Percentiles rank a stretch among this genome's conserved stretches.
These are phyloP conservation scores for Labia minor DNA, from an alignment of 2,888 invertebrate genomes.

Conservation along the genomic window DNA sequence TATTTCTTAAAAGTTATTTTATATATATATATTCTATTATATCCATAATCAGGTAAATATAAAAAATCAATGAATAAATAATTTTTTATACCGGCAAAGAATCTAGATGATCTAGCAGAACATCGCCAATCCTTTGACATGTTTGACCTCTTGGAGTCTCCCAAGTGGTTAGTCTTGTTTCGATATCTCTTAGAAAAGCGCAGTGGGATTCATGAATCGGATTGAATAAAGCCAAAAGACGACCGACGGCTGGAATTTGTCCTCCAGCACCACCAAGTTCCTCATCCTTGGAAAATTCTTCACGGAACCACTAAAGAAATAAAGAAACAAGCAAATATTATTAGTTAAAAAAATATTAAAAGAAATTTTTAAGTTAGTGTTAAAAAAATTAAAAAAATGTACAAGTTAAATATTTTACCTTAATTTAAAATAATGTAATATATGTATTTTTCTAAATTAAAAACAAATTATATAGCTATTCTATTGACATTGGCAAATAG, in stretches of 20 bases:
- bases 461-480: no score
- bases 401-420: no score
- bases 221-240: constrained; percentile 47
- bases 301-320: constrained; percentile 56
- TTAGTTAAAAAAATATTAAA: no score
- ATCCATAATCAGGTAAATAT: no score
- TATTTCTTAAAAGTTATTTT: no score
- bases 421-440: no score
- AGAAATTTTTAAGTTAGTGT: constrained; percentile 17
- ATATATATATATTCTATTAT: no score
- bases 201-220: constrained; percentile 75
- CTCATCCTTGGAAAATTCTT: constrained; percentile 52
- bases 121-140: constrained; percentile 60
- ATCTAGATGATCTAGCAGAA: constrained; percentile 57
- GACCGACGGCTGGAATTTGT: not conserved
- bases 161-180: constrained; percentile 63
- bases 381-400: constrained; percentile 13
- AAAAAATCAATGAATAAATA: no score
- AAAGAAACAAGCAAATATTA: constrained; percentile 16
- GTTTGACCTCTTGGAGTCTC: constrained; percentile 46
- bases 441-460: no score
- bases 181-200: constrained; percentile 64
- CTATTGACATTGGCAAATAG: no score
- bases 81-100: constrained; percentile 46
- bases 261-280: constrained; percentile 38